These are phyloP conservation scores for Theonella swinhoei DNA, from an alignment of 37 sponge, comb jelly and placozoan genomes.

Conservation along the genomic window DNA sequence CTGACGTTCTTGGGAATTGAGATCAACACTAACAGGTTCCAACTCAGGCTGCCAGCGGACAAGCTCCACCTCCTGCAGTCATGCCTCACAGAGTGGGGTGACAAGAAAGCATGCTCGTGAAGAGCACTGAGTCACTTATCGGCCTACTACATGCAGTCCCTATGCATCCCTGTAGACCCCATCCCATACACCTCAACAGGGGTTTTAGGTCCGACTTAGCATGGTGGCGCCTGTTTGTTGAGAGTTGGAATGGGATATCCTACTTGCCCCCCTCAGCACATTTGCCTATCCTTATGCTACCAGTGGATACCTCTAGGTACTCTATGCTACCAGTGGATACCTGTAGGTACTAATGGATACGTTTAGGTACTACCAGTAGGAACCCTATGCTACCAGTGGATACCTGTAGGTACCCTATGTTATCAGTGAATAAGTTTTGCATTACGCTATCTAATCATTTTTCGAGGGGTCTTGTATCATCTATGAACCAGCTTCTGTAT, in stretches of 20 bases:
- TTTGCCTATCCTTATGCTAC: neutral
- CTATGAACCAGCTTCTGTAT: too few species aligned
- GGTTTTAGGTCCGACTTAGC: neutral
- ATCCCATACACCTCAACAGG: neutral
- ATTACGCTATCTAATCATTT: too few species aligned
- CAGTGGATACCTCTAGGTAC: neutral
- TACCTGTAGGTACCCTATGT: too few species aligned
- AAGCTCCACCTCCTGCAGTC: conserved; percentile 21
- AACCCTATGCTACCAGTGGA: too few species aligned
- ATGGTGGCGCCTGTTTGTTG: neutral
- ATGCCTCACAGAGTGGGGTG: neutral
- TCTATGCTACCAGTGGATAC: too few species aligned
- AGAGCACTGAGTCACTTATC: neutral
- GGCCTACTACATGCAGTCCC: neutral
- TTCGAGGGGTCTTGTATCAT: too few species aligned
- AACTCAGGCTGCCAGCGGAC: conserved; percentile 31
- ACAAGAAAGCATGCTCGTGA: conserved; percentile 10
- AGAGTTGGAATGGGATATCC: neutral
- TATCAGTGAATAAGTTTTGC: too few species aligned
- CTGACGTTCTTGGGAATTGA: conserved; percentile 42
- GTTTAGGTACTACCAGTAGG: too few species aligned
- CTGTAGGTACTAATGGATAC: too few species aligned
- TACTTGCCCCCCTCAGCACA: neutral
- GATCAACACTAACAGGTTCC: conserved; percentile 6
- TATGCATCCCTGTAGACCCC: neutral